A percentile compares a stretch with the other conserved stretches of the same genome.
Conservation (phyloP, 2,113 vertebrate species). For the Oophaga pumilio region DNA sequence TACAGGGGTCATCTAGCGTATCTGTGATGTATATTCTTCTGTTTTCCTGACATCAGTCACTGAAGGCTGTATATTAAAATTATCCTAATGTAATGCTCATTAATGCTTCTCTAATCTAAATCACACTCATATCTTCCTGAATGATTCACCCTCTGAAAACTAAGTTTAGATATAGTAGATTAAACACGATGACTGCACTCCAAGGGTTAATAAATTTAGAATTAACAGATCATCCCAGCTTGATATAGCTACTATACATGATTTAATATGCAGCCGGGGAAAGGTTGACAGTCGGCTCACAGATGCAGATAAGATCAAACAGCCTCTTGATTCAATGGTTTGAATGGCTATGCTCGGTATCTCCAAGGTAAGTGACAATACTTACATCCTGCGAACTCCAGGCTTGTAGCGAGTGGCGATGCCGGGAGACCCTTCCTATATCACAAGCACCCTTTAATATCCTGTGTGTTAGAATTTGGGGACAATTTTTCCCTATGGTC, state of each 20-base stretch:
- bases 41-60: slow-evolving; percentile 55
- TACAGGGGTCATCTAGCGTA: background rate
- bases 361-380: slow-evolving; percentile 74
- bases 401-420: background rate
- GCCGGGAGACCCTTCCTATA: background rate
- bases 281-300: slow-evolving; percentile 82
- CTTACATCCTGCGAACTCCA: background rate
- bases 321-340: slow-evolving; percentile 79
- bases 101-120: slow-evolving; percentile 69
- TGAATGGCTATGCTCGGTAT: slow-evolving; percentile 73
- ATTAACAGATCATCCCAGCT: slow-evolving; percentile 83
- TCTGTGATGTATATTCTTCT: background rate
- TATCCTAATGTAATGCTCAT: slow-evolving; percentile 63
- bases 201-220: slow-evolving; percentile 86
- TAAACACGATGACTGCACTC: slow-evolving; percentile 78
- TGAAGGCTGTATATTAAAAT: slow-evolving; percentile 58
- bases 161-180: slow-evolving; percentile 76
- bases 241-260: slow-evolving; percentile 80
- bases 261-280: slow-evolving; percentile 81
- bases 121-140: slow-evolving; percentile 67
- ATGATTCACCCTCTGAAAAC: slow-evolving; percentile 75
- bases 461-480: background rate
- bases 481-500: background rate
- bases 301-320: slow-evolving; percentile 84
- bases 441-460: background rate